Conservation (phyloP, 2,797 vertebrate species). For the Cirrhinus molitorella region DNA sequence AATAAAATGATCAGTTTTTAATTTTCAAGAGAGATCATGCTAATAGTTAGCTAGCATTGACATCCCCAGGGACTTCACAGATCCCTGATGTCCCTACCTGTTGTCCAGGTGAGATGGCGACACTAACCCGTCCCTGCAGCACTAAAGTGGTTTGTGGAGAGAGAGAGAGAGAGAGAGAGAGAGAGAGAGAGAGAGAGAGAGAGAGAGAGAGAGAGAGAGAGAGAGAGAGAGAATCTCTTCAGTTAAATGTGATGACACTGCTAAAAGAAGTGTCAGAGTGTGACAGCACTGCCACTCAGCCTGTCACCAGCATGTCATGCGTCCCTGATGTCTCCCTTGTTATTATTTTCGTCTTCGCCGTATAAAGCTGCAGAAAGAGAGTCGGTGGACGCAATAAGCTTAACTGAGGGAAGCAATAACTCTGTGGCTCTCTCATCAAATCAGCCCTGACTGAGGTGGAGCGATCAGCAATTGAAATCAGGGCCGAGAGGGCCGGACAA, state of each 20-base stretch:
- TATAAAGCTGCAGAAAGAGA: slow-evolving; percentile 19
- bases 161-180: slow-evolving; percentile 14
- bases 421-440: slow-evolving; percentile 75
- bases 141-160: neutral
- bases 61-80: neutral
- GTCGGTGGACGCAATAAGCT: slow-evolving; percentile 73
- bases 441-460: slow-evolving; percentile 73
- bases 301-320: slow-evolving; percentile 36
- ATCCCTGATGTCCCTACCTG: neutral
- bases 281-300: slow-evolving; percentile 56
- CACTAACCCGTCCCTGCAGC: neutral
- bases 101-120: neutral
- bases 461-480: slow-evolving; percentile 81
- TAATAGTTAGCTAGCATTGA: neutral
- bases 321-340: slow-evolving; percentile 42
- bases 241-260: slow-evolving; percentile 58
- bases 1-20: neutral
- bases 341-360: slow-evolving; percentile 54
- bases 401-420: slow-evolving; percentile 69
- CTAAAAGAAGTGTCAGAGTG: slow-evolving; percentile 44
- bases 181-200: slow-evolving; percentile 1
- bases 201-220: slow-evolving; percentile 5
- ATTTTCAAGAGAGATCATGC: neutral
- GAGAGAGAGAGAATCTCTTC: slow-evolving; percentile 12
- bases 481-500: slow-evolving; percentile 51